Conservation (phyloP, 23 tunicate species). For the Clavelina lepadiformis region DNA sequence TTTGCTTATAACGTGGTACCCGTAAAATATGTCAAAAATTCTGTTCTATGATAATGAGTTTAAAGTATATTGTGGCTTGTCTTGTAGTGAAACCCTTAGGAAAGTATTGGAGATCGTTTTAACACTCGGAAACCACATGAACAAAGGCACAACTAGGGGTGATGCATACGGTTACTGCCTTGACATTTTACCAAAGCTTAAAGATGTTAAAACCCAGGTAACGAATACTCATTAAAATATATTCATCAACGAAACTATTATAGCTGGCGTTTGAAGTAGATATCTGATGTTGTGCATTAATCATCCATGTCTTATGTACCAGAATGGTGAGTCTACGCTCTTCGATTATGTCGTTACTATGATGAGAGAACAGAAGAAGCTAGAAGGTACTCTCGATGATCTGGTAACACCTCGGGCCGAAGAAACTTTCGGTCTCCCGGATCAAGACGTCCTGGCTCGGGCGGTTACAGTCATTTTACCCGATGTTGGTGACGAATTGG, state of each 20-base stretch:
- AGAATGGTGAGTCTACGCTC: conserved; percentile 61
- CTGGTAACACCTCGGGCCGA: conserved; percentile 37
- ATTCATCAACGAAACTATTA: not conserved
- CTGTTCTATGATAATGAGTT: not conserved
- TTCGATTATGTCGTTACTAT: conserved; percentile 48
- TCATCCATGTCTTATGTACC: too few species aligned
- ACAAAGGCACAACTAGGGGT: conserved; percentile 77
- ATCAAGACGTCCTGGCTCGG: conserved; percentile 22
- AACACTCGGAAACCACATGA: conserved; percentile 71
- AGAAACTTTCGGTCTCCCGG: conserved; percentile 44
- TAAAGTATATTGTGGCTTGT: not conserved
- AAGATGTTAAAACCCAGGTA: conserved; percentile 85
- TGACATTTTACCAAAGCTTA: conserved; percentile 73
- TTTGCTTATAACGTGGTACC: not conserved
- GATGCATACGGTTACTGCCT: conserved; percentile 68
- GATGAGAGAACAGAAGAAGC: conserved; percentile 48
- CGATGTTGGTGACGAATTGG: conserved; percentile 55
- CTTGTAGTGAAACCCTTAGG: conserved; percentile 43
- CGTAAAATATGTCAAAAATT: not conserved
- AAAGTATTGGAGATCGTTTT: conserved; percentile 43
- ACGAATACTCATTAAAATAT: not conserved
- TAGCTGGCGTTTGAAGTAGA: not conserved
- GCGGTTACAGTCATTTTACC: conserved; percentile 26
- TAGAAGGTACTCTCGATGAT: conserved; percentile 42
- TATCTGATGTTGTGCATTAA: not conserved